Evolutionary conservation across 2,113 vertebrate genomes (phyloP).

Genomic region (Cyanoderma ruficeps): DNA sequence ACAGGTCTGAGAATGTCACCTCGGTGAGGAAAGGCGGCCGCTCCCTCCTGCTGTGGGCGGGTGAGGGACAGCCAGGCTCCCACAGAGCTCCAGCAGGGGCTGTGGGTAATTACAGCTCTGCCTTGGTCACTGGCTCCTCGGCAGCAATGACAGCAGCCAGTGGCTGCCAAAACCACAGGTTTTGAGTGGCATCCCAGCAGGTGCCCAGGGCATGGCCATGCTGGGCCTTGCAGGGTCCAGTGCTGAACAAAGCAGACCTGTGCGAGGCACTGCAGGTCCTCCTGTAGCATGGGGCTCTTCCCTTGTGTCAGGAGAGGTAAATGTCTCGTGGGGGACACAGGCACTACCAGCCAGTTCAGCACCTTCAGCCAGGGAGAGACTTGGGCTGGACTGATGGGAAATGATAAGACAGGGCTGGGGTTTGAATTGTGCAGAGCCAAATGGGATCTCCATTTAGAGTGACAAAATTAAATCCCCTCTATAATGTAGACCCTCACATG

Average conservation of each 20-base stretch:
- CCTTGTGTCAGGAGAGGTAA: fast-evolving
- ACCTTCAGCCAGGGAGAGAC: fast-evolving
- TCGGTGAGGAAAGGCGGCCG: fast-evolving
- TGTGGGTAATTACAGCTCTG: not conserved
- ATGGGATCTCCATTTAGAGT: not conserved
- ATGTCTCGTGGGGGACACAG: fast-evolving
- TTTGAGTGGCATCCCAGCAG: not conserved
- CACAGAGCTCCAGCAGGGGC: not conserved
- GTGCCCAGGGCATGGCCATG: not conserved
- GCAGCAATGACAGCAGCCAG: not conserved
- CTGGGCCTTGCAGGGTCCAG: fast-evolving
- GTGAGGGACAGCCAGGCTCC: not conserved
- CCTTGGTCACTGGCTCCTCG: fast-evolving
- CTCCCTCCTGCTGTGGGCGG: fast-evolving
- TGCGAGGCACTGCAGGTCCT: not conserved
- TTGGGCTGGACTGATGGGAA: not conserved
- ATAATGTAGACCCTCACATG: not conserved
- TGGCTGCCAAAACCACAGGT: not conserved
- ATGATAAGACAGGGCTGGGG: not conserved
- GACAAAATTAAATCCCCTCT: not conserved
- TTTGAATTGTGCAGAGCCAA: not conserved
- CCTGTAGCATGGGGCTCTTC: fast-evolving
- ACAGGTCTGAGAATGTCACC: not conserved
- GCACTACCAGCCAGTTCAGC: not conserved
- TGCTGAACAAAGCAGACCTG: not conserved